phyloP scores from a whole-genome alignment of 1,140 invertebrate species.

The Achatina immaculata region DNA sequence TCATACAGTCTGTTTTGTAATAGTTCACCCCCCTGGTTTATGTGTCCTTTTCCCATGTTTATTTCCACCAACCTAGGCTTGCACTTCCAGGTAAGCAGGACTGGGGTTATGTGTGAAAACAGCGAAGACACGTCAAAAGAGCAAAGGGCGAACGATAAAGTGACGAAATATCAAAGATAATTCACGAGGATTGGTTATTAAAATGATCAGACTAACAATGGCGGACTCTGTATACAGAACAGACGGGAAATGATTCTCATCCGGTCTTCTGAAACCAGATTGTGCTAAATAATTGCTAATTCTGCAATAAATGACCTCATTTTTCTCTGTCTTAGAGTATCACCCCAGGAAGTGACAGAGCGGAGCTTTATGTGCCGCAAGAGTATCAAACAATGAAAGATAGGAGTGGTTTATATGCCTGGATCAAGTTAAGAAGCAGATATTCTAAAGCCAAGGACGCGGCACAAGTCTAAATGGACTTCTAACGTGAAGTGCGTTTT shows the following conservation, averaged over 20 bases:
- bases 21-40: not conserved
- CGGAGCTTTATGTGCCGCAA: not conserved
- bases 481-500: too few relatives aligned
- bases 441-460: too few relatives aligned
- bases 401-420: too few relatives aligned
- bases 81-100: not conserved
- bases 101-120: not conserved
- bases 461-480: too few relatives aligned
- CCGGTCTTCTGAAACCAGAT: too few relatives aligned
- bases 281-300: too few relatives aligned
- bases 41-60: not conserved
- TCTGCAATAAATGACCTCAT: not conserved
- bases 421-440: too few relatives aligned
- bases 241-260: too few relatives aligned
- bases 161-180: not conserved
- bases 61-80: not conserved
- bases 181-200: not conserved
- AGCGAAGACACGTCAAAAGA: not conserved
- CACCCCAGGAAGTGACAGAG: not conserved
- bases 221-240: too few relatives aligned
- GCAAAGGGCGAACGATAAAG: not conserved
- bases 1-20: slow-evolving; percentile 1
- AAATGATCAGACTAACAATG: not conserved
- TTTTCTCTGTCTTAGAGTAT: not conserved
- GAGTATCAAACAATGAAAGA: too few relatives aligned